phyloP scores from a whole-genome alignment of 2,797 vertebrate genomes.

The Cyprinodon diabolis region DNA sequence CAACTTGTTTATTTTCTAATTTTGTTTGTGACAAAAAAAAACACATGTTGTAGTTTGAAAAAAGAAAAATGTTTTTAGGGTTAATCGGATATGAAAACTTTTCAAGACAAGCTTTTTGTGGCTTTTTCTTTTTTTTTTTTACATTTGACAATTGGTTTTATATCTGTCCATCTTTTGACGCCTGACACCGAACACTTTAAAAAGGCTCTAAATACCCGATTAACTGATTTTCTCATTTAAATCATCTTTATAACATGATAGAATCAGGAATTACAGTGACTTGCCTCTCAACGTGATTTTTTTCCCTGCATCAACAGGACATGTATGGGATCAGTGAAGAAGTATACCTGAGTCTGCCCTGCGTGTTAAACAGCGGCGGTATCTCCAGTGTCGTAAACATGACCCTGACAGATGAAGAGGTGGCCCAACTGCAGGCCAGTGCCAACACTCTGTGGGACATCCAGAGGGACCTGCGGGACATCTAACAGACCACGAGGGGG shows the following conservation, averaged over 20 bases:
- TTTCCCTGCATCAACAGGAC: slow-evolving; percentile 74
- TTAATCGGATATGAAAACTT: too few species aligned
- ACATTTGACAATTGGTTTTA: too few species aligned
- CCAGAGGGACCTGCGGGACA: slow-evolving; percentile 93
- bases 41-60: too few species aligned
- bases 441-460: slow-evolving; percentile 91
- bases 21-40: too few species aligned
- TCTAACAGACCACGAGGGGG: slow-evolving; percentile 69
- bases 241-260: background rate
- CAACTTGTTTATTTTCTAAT: too few species aligned
- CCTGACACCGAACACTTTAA: too few species aligned
- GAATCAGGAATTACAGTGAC: background rate
- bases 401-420: slow-evolving; percentile 91
- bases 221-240: background rate
- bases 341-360: slow-evolving; percentile 93
- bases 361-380: slow-evolving; percentile 86
- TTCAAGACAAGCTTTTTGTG: too few species aligned
- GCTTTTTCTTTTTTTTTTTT: too few species aligned
- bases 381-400: slow-evolving; percentile 91
- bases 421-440: slow-evolving; percentile 88
- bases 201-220: too few species aligned
- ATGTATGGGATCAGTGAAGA: slow-evolving; percentile 91
- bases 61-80: too few species aligned
- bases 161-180: too few species aligned
- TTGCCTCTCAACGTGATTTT: background rate